phyloP scores from a whole-genome alignment of 1,140 invertebrate species.

The Cardiocondyla obscurior region DNA sequence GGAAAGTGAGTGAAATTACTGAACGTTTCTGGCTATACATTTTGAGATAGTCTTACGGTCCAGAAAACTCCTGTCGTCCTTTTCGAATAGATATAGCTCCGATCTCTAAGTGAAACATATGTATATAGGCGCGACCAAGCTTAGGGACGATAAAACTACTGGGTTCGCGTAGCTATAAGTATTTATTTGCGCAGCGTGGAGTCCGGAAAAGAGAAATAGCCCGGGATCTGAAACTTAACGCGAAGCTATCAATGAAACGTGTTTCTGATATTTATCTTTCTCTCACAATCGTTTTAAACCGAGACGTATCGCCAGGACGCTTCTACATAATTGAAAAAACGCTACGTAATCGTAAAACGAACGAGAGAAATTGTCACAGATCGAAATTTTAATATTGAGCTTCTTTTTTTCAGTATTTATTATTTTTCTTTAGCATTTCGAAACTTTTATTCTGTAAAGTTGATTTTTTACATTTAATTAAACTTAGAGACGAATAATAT shows the following conservation, averaged over 20 bases:
- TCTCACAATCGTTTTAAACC: conserved; percentile 4
- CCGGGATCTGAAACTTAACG: conserved; percentile 25
- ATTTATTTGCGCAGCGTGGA: conserved; percentile 56
- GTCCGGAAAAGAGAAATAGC: conserved; percentile 20
- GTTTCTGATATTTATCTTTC: conserved; percentile 36
- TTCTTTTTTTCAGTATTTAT: neutral
- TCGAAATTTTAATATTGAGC: too few species aligned
- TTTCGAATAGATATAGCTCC: conserved; percentile 39
- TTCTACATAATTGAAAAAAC: conserved; percentile 3
- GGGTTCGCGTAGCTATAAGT: conserved; percentile 35
- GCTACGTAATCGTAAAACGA: neutral
- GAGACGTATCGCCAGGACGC: neutral
- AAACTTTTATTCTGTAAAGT: neutral
- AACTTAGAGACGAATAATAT: neutral
- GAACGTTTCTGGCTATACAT: conserved; percentile 25
- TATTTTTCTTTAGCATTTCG: neutral
- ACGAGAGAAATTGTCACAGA: neutral
- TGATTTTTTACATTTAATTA: too few species aligned
- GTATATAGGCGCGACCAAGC: conserved; percentile 19
- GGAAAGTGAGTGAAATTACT: conserved; percentile 7
- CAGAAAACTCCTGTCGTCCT: conserved; percentile 48
- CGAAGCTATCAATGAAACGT: conserved; percentile 26
- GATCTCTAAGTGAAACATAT: conserved; percentile 61
- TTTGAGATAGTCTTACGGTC: conserved; percentile 7
- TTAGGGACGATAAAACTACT: conserved; percentile 62